Evolutionary conservation across 2,113 vertebrate species (phyloP).

Genomic region (Antennarius striatus): DNA sequence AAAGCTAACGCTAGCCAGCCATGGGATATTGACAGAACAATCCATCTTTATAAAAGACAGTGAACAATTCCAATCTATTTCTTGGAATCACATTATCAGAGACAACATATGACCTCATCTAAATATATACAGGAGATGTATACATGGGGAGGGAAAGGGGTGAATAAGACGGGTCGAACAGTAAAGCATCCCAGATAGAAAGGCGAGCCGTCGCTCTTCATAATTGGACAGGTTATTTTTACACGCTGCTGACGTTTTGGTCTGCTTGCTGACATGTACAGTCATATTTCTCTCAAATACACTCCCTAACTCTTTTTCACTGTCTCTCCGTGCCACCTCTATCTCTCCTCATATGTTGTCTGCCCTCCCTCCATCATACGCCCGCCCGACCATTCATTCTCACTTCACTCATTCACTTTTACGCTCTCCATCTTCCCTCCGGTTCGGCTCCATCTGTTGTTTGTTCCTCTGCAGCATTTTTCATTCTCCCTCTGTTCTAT

Average conservation of each 20-base stretch:
- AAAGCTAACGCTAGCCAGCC: conserved; percentile 87
- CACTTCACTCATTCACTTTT: conserved; percentile 21
- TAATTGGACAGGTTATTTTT: conserved; percentile 88
- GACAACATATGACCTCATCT: conserved; percentile 91
- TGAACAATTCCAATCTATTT: conserved; percentile 95
- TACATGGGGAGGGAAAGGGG: conserved; percentile 68
- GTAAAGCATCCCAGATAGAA: conserved; percentile 45
- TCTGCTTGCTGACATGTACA: conserved; percentile 82
- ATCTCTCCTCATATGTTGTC: conserved; percentile 9
- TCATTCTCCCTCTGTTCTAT: conserved; percentile 11
- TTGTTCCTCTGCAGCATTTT: conserved; percentile 38
- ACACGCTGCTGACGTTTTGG: conserved; percentile 80
- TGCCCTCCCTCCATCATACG: conserved; percentile 6
- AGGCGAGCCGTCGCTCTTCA: conserved; percentile 49
- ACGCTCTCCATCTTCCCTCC: conserved; percentile 23
- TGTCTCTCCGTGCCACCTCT: conserved; percentile 17
- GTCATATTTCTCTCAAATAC: conserved; percentile 80
- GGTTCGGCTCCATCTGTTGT: conserved; percentile 37
- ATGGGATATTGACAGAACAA: conserved; percentile 93
- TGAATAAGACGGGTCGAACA: conserved; percentile 12
- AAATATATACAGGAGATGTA: conserved; percentile 86
- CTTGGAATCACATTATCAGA: conserved; percentile 92
- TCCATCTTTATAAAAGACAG: conserved; percentile 97
- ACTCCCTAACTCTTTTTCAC: conserved; percentile 57
- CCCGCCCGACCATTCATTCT: conserved; percentile 24